Evolutionary conservation across 2,888 invertebrate species (phyloP).

Genomic region (Trissolcus brochymenae): DNA sequence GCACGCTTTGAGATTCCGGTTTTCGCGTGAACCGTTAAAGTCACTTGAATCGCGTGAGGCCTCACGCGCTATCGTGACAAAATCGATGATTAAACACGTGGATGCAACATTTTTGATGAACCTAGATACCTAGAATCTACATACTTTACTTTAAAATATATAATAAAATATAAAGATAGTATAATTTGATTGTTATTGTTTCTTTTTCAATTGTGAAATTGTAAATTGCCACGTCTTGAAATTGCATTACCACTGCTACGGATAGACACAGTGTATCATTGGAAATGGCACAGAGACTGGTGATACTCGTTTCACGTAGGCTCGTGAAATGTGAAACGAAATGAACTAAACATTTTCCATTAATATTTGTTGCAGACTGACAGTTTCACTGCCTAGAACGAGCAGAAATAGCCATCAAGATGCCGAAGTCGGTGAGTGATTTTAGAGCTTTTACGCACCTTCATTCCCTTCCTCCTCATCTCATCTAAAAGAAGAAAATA

Average conservation of each 20-base stretch:
- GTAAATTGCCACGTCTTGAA: too few species aligned
- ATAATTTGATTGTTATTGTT: too few species aligned
- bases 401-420: slow-evolving; percentile 65
- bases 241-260: too few species aligned
- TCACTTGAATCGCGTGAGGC: slow-evolving; percentile 16
- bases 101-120: too few species aligned
- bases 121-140: too few species aligned
- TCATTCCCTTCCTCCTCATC: background rate
- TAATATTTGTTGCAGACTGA: slow-evolving; percentile 68
- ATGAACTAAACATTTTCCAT: slow-evolving; percentile 54
- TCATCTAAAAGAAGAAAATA: background rate
- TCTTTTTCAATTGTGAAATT: too few species aligned
- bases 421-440: slow-evolving; percentile 72
- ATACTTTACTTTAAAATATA: too few species aligned
- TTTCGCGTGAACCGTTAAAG: slow-evolving; percentile 31
- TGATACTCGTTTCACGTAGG: slow-evolving; percentile 50
- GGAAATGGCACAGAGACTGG: slow-evolving; percentile 43
- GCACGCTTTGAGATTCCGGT: slow-evolving; percentile 26
- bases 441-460: slow-evolving; percentile 2
- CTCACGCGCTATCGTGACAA: background rate
- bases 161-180: too few species aligned
- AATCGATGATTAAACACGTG: background rate
- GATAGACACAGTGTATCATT: slow-evolving; percentile 12
- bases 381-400: slow-evolving; percentile 62
- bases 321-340: slow-evolving; percentile 55